Evolutionary conservation across 2,113 vertebrate species (phyloP).

Genomic region (Sylvietta virens): DNA sequence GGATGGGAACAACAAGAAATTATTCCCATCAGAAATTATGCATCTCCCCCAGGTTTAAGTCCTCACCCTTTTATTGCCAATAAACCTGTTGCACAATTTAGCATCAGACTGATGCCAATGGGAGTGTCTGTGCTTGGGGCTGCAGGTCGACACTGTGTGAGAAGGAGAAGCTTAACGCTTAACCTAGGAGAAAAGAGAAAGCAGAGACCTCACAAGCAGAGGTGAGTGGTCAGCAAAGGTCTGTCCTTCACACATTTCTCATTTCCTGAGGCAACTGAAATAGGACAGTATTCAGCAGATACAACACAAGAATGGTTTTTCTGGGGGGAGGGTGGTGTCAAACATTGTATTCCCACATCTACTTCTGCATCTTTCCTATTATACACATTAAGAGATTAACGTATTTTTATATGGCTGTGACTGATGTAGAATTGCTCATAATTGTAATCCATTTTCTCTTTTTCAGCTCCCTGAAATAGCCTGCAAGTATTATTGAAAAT

Average conservation of each 20-base stretch:
- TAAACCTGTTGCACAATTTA: neutral
- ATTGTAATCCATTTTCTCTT: neutral
- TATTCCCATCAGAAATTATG: neutral
- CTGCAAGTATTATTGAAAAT: neutral
- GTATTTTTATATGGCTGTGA: neutral
- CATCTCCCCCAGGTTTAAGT: neutral
- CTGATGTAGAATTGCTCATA: neutral
- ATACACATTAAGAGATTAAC: neutral
- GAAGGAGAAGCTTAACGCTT: neutral
- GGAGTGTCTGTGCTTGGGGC: neutral
- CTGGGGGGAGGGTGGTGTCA: neutral
- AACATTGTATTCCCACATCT: neutral
- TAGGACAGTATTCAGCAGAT: neutral
- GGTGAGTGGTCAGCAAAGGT: neutral
- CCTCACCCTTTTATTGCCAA: neutral
- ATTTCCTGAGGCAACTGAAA: neutral
- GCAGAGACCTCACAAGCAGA: neutral
- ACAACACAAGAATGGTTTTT: neutral
- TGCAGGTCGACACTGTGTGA: neutral
- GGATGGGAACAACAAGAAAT: neutral
- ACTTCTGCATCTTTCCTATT: neutral
- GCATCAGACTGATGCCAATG: rapidly evolving
- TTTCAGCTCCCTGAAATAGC: neutral
- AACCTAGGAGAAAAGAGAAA: neutral
- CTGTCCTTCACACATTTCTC: neutral